A percentile compares a stretch with the other conserved stretches of the same genome.
Conservation (phyloP, 2,888 invertebrate species). For the Beris morrisii region DNA sequence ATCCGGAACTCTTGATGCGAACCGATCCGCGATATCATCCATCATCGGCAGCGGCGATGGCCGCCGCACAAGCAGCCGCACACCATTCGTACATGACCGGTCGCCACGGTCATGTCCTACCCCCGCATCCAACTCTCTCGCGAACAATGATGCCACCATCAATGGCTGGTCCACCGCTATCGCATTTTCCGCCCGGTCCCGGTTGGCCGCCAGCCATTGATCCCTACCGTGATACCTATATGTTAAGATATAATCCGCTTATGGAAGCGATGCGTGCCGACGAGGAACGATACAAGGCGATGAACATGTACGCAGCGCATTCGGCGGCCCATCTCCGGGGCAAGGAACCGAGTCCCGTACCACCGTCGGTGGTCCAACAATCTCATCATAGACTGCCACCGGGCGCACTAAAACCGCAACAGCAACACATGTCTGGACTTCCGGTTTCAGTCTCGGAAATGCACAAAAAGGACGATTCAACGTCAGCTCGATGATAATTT, state of each 20-base stretch:
- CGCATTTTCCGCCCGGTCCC: conserved; percentile 63
- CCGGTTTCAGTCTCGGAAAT: conserved; percentile 44
- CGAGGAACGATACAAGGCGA: conserved; percentile 77
- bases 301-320: conserved; percentile 70
- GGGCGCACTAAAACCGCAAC: conserved; percentile 39
- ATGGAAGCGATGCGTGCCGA: conserved; percentile 77
- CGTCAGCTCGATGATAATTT: conserved; percentile 47
- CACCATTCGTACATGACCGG: conserved; percentile 53
- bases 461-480: conserved; percentile 47
- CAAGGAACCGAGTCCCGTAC: conserved; percentile 56
- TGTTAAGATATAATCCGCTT: conserved; percentile 76
- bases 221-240: conserved; percentile 71
- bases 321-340: conserved; percentile 53
- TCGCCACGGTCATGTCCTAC: conserved; percentile 59
- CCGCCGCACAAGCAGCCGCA: conserved; percentile 57
- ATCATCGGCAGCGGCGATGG: conserved; percentile 48
- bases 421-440: conserved; percentile 34
- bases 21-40: conserved; percentile 62
- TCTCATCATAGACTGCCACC: conserved; percentile 52
- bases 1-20: conserved; percentile 59
- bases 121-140: conserved; percentile 59
- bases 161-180: conserved; percentile 57
- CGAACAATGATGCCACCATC: conserved; percentile 60
- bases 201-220: conserved; percentile 59
- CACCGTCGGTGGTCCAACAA: conserved; percentile 48